Base-by-base conservation (phyloP, 2,113 vertebrate genomes). In the Picathartes gymnocephalus region DNA sequence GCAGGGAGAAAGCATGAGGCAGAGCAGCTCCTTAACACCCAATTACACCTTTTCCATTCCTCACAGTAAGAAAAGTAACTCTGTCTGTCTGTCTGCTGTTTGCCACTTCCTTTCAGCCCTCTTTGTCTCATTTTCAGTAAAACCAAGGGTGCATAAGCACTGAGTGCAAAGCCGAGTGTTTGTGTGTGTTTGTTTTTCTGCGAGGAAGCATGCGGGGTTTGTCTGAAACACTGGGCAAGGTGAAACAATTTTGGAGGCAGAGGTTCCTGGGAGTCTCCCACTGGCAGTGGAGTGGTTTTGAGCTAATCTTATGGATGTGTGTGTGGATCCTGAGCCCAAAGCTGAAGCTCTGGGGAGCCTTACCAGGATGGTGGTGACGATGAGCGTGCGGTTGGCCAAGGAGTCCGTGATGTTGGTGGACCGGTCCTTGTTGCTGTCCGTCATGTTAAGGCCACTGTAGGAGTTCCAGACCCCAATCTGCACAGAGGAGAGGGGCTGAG, bases 391-490 rank as follows among this genome's bases (percentile, higher is more conserved):
- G 97, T 99, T 99, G 90, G 99, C 98, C 98, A 99, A 96, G 4
- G 99, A 99, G 91, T 99, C 99, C 0, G 99, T 99, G 88, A 99
- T 97, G 48, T 99, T 99, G 80, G 98, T 98, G 28, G 98, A 97
- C 20, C 95, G 98, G 92, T 99, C 99, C 96, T 98, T 99, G 97
- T 98, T 98, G 96, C 92, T 98, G 50, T 99, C 99, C 0, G 99
- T 99, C 98, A 99, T 98, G 96, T 99, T 99, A 97, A 99, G 99
- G 97, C 99, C 99, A 39, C 97, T 98, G 96, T 99, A 98, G 90
- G 99, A 99, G 93, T 99, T 99, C 99, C 99, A 99, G 74, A 99
- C 97, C 17, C 99, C 99, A 65, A 99, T 99, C 99, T 99, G 97
- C 57, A 78, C 74, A 61, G 74, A 95, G 96, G 47, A 97, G 81